Conservation (phyloP, 2,113 vertebrate genomes). For the Bujurquina vittata region DNA sequence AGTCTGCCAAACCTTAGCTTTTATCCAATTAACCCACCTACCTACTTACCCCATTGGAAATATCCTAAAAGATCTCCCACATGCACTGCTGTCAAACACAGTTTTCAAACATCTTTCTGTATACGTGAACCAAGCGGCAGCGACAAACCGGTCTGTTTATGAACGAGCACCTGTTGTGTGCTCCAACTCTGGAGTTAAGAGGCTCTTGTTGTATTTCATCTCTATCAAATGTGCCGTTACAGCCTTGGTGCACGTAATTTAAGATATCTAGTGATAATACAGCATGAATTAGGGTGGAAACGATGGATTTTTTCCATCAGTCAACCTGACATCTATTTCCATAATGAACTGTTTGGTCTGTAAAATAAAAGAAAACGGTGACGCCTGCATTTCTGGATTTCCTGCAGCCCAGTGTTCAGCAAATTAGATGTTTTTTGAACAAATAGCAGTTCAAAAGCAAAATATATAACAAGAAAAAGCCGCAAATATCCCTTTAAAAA, state of each 20-base stretch:
- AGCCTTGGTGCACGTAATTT: background rate
- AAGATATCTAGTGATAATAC: background rate
- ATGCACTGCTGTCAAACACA: background rate
- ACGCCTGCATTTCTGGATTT: background rate
- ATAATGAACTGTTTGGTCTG: background rate
- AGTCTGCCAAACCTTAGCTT: background rate
- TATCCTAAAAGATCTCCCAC: background rate
- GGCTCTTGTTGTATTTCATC: background rate
- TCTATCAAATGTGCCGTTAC: background rate
- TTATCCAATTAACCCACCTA: background rate
- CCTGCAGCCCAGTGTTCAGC: background rate
- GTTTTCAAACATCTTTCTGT: background rate
- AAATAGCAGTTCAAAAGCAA: background rate
- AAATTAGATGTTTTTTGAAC: background rate
- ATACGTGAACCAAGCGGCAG: background rate
- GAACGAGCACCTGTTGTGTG: background rate
- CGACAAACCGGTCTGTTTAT: background rate
- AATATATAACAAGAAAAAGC: background rate
- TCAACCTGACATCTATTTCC: background rate
- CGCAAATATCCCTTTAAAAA: background rate
- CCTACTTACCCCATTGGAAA: background rate
- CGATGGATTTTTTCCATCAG: background rate
- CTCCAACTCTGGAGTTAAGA: background rate
- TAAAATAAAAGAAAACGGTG: background rate
- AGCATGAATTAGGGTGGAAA: background rate